These are phyloP conservation scores for Pyrocephalus nanus DNA, from an alignment of 2,797 vertebrate genomes.

Conservation along the genomic window DNA sequence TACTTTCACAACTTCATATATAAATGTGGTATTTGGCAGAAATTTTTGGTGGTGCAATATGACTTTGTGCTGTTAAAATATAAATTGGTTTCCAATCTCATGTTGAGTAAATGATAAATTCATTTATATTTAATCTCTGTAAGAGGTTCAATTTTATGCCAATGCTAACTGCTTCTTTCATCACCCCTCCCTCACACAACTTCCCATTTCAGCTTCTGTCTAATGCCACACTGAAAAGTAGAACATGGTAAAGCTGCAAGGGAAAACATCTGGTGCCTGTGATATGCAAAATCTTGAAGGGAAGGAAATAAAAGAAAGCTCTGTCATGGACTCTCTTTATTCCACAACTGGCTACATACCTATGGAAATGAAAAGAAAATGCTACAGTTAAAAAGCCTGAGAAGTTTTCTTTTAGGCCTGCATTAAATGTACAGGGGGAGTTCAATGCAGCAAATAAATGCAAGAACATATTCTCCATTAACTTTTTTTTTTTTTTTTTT, in stretches of 20 bases:
- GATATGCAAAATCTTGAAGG: conserved; percentile 8
- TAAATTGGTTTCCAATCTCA: background rate
- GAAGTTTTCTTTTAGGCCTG: background rate
- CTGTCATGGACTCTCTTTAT: background rate
- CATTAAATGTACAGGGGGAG: background rate
- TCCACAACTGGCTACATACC: background rate
- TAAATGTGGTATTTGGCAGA: background rate
- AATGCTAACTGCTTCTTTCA: conserved; percentile 2
- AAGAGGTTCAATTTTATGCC: background rate
- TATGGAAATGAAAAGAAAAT: conserved; percentile 3
- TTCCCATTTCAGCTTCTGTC: conserved; percentile 4
- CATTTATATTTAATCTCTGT: background rate
- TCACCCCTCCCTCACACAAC: background rate
- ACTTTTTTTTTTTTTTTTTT: background rate
- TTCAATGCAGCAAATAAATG: background rate
- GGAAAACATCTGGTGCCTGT: conserved; percentile 29
- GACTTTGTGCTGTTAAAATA: background rate
- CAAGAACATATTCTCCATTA: background rate
- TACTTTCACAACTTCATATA: background rate
- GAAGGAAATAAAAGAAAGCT: conserved; percentile 22
- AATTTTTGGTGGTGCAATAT: background rate
- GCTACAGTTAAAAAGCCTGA: background rate
- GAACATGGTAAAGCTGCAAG: background rate
- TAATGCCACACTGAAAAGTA: background rate
- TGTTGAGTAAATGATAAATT: conserved; percentile 5